Conservation (phyloP, 2,888 invertebrate genomes). For the Drosophila phalerata region DNA sequence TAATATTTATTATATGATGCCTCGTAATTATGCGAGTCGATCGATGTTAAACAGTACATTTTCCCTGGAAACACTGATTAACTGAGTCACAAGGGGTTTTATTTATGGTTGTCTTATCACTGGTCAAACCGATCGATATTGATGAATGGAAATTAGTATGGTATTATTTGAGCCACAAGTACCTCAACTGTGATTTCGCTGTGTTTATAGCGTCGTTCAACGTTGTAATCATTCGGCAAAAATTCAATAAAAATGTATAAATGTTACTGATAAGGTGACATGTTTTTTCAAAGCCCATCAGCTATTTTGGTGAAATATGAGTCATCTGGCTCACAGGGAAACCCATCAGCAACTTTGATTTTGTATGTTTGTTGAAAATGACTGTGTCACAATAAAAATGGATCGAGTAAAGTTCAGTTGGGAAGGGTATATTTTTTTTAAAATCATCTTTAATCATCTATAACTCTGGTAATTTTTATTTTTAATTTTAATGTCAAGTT, state of each 20-base stretch:
- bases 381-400: background rate
- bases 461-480: background rate
- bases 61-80: constrained; percentile 18
- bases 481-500: background rate
- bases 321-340: constrained; percentile 38
- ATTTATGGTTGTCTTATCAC: constrained; percentile 26
- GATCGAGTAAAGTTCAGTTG: constrained; percentile 10
- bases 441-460: background rate
- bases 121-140: constrained; percentile 7
- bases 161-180: constrained; percentile 5
- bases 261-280: constrained; percentile 24
- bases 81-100: constrained; percentile 31
- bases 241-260: constrained; percentile 17
- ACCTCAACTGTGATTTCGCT: constrained; percentile 7
- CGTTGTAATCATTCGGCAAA: constrained; percentile 26
- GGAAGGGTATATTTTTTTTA: background rate
- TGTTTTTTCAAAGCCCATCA: constrained; percentile 12
- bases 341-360: constrained; percentile 7
- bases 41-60: background rate
- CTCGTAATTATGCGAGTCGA: background rate
- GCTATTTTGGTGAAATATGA: constrained; percentile 21
- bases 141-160: constrained; percentile 21
- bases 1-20: background rate
- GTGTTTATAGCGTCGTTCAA: background rate
- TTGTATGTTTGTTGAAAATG: background rate